phyloP scores from a whole-genome alignment of 2,797 vertebrate genomes.

The Hipposideros larvatus region DNA sequence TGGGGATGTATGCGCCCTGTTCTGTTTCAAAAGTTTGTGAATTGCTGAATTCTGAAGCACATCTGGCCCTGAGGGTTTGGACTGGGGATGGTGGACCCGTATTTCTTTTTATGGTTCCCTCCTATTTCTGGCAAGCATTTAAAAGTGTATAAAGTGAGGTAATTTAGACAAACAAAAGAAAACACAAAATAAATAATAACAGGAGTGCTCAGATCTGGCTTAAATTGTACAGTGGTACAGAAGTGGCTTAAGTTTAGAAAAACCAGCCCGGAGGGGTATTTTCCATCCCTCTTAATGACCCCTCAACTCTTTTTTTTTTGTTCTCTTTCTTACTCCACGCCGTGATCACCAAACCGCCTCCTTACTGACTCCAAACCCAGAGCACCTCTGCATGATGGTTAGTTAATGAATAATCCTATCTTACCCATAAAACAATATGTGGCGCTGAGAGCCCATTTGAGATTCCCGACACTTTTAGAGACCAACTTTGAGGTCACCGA shows the following conservation, averaged over 20 bases:
- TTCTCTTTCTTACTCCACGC: background rate
- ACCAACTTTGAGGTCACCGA: background rate
- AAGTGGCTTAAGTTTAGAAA: background rate
- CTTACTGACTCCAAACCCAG: background rate
- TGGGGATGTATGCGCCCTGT: fast-evolving
- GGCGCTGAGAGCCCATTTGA: constrained; percentile 73
- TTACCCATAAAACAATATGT: constrained; percentile 58
- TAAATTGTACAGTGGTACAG: fast-evolving
- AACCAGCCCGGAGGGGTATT: background rate
- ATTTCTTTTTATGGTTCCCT: background rate
- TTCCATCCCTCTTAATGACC: background rate
- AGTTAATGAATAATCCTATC: constrained; percentile 81
- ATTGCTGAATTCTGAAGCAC: background rate
- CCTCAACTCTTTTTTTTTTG: too few species aligned
- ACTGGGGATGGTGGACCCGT: background rate
- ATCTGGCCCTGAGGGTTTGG: background rate
- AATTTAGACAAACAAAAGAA: background rate
- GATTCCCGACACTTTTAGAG: constrained; percentile 58
- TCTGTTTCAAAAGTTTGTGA: background rate
- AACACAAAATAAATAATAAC: background rate
- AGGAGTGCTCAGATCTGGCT: background rate
- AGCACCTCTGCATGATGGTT: background rate
- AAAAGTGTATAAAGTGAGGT: background rate
- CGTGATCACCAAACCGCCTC: fast-evolving
- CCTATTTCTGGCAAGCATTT: background rate